A percentile compares a stretch with the other conserved stretches of the same genome.
Conservation (phyloP, 2,113 vertebrate species). For the Otolemur garnettii region DNA sequence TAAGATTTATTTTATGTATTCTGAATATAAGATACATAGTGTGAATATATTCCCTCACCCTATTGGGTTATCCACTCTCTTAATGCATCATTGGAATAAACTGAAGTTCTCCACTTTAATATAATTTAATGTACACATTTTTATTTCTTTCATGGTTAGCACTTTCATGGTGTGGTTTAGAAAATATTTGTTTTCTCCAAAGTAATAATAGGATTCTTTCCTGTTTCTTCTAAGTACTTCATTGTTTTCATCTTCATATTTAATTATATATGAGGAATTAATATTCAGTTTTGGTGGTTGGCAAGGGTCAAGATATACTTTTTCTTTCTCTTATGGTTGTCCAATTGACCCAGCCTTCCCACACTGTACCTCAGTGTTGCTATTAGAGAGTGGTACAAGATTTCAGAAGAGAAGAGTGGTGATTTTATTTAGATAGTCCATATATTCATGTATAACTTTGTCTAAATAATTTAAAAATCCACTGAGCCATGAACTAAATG, state of each 20-base stretch:
- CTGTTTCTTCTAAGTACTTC: neutral
- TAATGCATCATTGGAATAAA: neutral
- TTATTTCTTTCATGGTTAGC: neutral
- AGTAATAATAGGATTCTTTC: neutral
- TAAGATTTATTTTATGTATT: neutral
- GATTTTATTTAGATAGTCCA: neutral
- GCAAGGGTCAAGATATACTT: neutral
- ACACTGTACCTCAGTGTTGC: neutral
- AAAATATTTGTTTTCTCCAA: neutral
- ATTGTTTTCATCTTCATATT: neutral
- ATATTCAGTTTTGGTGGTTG: neutral
- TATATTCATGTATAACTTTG: neutral
- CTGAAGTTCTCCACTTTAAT: neutral
- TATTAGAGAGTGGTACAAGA: neutral
- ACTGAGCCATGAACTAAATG: neutral
- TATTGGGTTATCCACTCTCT: neutral
- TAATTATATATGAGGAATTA: neutral
- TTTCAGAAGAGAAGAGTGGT: neutral
- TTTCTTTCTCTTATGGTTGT: neutral
- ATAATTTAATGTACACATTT: neutral
- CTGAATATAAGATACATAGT: neutral
- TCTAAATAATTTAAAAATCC: neutral
- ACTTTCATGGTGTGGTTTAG: neutral
- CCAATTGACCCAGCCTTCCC: neutral
- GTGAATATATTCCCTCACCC: neutral